Evolutionary conservation across 2,797 vertebrate species (phyloP).

Genomic region (Sylvia borin): DNA sequence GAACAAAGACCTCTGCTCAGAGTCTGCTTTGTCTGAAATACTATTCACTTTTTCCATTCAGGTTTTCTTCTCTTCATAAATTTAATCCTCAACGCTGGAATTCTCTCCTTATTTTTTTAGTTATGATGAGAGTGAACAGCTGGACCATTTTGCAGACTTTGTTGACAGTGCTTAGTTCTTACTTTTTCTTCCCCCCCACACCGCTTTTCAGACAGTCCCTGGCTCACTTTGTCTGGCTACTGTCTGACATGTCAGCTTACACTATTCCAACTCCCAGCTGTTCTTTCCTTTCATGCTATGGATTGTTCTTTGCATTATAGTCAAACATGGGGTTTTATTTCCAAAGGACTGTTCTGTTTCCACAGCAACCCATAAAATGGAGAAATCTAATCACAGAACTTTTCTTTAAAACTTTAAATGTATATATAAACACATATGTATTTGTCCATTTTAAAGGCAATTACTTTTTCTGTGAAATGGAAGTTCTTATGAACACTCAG

Average conservation of each 20-base stretch:
- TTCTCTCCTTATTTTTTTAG: conserved; percentile 60
- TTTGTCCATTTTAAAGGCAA: conserved; percentile 36
- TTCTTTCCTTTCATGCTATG: conserved; percentile 74
- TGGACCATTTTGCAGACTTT: conserved; percentile 64
- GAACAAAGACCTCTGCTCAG: not conserved
- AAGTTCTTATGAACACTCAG: not conserved
- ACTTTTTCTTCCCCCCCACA: not conserved
- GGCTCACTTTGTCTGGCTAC: conserved; percentile 78
- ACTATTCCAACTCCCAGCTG: conserved; percentile 74
- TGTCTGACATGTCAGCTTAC: conserved; percentile 78
- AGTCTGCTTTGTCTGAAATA: conserved; percentile 47
- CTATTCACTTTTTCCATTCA: conserved; percentile 43
- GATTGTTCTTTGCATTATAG: conserved; percentile 73
- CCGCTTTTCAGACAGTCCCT: conserved; percentile 65
- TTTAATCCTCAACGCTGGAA: conserved; percentile 51
- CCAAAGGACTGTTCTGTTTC: conserved; percentile 72
- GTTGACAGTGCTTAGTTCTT: conserved; percentile 63
- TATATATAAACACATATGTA: conserved; percentile 19
- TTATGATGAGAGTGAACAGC: conserved; percentile 72
- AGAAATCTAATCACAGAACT: conserved; percentile 73
- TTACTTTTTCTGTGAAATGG: conserved; percentile 1
- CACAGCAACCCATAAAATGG: conserved; percentile 73
- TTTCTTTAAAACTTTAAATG: conserved; percentile 52
- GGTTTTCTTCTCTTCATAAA: conserved; percentile 47
- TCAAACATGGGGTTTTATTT: conserved; percentile 67